Percentiles rank a stretch among this genome's conserved stretches.
These are phyloP conservation scores for Microcebus griseorufus DNA, from an alignment of 2,113 vertebrate species.

Conservation along the genomic window DNA sequence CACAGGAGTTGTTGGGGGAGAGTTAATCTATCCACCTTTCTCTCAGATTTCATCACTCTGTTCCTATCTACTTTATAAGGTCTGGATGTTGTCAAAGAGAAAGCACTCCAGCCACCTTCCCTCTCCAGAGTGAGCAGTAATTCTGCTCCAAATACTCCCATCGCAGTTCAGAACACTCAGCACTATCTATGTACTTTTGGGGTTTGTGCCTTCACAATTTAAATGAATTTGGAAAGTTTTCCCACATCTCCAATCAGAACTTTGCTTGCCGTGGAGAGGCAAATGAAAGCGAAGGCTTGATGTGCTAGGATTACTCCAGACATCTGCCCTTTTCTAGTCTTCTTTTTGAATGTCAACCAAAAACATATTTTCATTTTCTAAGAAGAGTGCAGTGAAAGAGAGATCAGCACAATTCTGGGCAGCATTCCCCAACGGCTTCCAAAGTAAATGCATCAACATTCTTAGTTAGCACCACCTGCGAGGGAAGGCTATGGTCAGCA, in stretches of 20 bases:
- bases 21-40: background rate
- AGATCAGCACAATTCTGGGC: background rate
- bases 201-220: background rate
- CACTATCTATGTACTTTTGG: background rate
- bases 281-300: background rate
- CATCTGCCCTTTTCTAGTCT: background rate
- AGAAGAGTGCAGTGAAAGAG: background rate
- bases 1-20: background rate
- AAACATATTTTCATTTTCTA: slow-evolving; percentile 55
- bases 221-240: background rate
- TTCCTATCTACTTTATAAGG: background rate
- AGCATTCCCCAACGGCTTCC: background rate
- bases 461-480: slow-evolving; percentile 56
- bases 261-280: background rate
- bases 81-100: background rate
- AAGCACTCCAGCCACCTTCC: accelerated
- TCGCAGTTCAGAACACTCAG: background rate
- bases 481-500: slow-evolving; percentile 58
- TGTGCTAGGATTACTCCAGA: background rate
- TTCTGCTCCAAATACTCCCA: background rate
- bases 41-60: slow-evolving; percentile 8
- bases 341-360: slow-evolving; percentile 22
- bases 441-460: slow-evolving; percentile 58
- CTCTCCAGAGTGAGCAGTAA: background rate
- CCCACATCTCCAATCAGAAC: background rate